A percentile compares a stretch with the other conserved stretches of the same genome.
Evolutionary conservation across 1,140 invertebrate genomes (phyloP).

Genomic region (Drosophila pruinosa): DNA sequence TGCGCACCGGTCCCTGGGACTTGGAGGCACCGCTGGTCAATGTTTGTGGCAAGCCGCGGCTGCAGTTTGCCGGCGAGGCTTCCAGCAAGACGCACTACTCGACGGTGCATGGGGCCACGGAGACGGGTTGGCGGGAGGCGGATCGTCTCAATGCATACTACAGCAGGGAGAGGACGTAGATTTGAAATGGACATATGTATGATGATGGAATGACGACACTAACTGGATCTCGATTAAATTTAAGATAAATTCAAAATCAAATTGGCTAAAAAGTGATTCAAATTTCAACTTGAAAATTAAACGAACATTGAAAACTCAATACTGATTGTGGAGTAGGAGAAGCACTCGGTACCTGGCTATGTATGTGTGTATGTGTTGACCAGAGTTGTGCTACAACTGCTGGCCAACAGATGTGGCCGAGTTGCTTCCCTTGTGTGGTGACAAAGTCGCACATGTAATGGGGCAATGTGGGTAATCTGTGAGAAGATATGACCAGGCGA

Average conservation of each 20-base stretch:
- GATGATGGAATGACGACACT: background rate
- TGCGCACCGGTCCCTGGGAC: conserved; percentile 83
- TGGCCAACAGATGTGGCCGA: conserved; percentile 55
- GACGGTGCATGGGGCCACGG: conserved; percentile 92
- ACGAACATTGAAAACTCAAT: conserved; percentile 11
- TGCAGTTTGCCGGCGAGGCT: conserved; percentile 89
- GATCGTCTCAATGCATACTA: conserved; percentile 81
- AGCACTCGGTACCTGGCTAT: background rate
- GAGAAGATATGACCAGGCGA: conserved; percentile 36
- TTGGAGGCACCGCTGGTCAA: conserved; percentile 85
- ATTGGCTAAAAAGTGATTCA: background rate
- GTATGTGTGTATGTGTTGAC: conserved; percentile 17
- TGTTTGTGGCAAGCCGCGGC: conserved; percentile 83
- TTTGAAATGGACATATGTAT: background rate
- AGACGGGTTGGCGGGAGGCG: conserved; percentile 90
- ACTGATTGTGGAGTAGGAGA: too few species aligned
- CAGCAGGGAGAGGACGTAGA: background rate
- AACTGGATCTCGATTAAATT: background rate
- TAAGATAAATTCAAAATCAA: background rate
- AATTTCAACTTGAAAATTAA: background rate
- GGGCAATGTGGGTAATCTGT: conserved; percentile 32
- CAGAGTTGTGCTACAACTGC: conserved; percentile 30
- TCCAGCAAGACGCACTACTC: conserved; percentile 87
- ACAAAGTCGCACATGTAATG: conserved; percentile 71
- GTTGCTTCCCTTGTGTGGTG: conserved; percentile 33